Percentiles rank a stretch among this genome's conserved stretches.
Evolutionary conservation across 2,888 invertebrate genomes (phyloP).

Genomic region (Ernsta delagoae): DNA sequence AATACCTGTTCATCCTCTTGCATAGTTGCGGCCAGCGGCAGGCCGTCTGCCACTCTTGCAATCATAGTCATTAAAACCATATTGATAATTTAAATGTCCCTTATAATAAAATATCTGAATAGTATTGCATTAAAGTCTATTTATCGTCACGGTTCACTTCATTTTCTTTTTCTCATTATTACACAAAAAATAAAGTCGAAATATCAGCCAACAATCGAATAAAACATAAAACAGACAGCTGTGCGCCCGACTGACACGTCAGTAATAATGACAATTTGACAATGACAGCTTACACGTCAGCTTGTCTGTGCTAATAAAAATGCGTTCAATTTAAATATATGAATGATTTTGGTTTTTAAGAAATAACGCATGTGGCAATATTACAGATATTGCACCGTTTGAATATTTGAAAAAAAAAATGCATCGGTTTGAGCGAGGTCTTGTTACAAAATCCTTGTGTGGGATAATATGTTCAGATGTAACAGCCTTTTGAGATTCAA

Average conservation of each 20-base stretch:
- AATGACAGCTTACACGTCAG: conserved; percentile 65
- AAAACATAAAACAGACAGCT: not conserved
- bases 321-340: conserved; percentile 44
- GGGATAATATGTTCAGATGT: no score
- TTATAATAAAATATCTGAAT: conserved; percentile 48
- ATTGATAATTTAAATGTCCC: conserved; percentile 61
- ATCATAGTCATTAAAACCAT: conserved; percentile 99
- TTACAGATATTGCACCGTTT: no score
- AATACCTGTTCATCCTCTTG: conserved; percentile 98
- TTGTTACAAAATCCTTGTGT: no score
- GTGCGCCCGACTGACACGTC: conserved; percentile 65
- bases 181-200: conserved; percentile 55
- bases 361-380: no score
- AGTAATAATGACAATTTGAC: conserved; percentile 57
- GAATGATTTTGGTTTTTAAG: not conserved
- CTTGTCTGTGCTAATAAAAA: conserved; percentile 50
- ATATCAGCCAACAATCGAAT: conserved; percentile 34
- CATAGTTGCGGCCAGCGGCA: conserved; percentile 98
- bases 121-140: conserved; percentile 39
- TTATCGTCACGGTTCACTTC: conserved; percentile 49
- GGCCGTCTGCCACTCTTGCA: conserved; percentile 96
- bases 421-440: no score
- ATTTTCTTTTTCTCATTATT: conserved; percentile 74
- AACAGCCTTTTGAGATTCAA: no score
- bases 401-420: not conserved